phyloP scores from a whole-genome alignment of 2,888 invertebrate species.

The Machimus atricapillus region DNA sequence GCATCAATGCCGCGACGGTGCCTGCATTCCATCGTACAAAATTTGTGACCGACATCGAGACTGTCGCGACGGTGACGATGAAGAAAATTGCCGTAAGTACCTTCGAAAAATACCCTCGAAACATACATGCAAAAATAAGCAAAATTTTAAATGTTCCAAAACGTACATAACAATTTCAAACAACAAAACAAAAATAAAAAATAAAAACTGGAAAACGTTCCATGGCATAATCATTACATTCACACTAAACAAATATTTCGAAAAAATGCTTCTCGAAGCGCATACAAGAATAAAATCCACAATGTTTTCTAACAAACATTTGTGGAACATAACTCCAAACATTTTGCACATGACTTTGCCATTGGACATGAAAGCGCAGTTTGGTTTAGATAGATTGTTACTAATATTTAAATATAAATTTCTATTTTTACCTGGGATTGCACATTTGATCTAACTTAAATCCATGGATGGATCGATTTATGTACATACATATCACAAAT shows the following conservation, averaged over 20 bases:
- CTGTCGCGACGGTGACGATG: slow-evolving; percentile 71
- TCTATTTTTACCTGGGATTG: slow-evolving; percentile 11
- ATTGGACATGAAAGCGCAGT: background rate
- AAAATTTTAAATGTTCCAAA: background rate
- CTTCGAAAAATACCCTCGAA: background rate
- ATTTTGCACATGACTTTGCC: background rate
- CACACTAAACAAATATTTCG: background rate
- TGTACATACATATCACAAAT: slow-evolving; percentile 20
- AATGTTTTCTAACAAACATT: background rate
- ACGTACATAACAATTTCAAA: background rate
- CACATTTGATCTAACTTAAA: background rate
- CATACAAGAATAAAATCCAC: background rate
- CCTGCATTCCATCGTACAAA: slow-evolving; percentile 66
- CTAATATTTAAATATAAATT: background rate
- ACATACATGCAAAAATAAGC: background rate
- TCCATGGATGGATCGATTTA: slow-evolving; percentile 15
- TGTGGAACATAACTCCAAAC: background rate
- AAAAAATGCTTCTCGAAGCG: background rate
- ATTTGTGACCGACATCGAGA: slow-evolving; percentile 66
- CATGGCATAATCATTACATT: background rate
- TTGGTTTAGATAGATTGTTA: background rate
- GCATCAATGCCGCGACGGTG: slow-evolving; percentile 69
- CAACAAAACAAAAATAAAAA: background rate
- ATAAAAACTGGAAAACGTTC: slow-evolving; percentile 10
- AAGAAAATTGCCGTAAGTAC: slow-evolving; percentile 63